A percentile compares a stretch with the other conserved stretches of the same genome.
Conservation (phyloP, 64 coral and sea anemone genomes). For the Montipora efflorescens region DNA sequence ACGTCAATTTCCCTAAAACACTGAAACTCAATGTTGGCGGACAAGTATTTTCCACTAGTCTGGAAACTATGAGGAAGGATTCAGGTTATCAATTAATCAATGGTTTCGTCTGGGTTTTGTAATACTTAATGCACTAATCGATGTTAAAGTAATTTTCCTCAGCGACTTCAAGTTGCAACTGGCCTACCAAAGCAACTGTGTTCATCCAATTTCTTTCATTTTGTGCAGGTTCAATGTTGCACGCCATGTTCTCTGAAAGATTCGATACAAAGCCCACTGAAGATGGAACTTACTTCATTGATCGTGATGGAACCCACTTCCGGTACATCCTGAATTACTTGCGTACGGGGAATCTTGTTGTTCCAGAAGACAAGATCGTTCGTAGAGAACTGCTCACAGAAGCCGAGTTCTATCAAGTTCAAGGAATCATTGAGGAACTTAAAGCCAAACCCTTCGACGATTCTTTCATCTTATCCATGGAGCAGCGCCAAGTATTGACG, state of each 20-base stretch:
- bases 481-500: not conserved
- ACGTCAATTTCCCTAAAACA: slow-evolving; percentile 24
- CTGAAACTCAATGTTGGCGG: slow-evolving; percentile 58
- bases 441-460: not conserved
- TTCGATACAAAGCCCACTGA: slow-evolving; percentile 43
- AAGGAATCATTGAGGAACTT: slow-evolving; percentile 49
- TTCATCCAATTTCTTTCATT: no score
- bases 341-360: slow-evolving; percentile 28
- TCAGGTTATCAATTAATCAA: no score
- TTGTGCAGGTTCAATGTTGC: not conserved
- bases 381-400: slow-evolving; percentile 1
- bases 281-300: slow-evolving; percentile 46
- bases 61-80: slow-evolving; percentile 49
- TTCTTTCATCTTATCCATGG: slow-evolving; percentile 25
- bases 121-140: no score
- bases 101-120: no score
- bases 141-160: no score
- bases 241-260: slow-evolving; percentile 34
- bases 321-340: not conserved
- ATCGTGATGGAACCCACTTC: slow-evolving; percentile 29
- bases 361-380: slow-evolving; percentile 20
- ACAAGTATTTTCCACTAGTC: slow-evolving; percentile 27
- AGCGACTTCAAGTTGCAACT: no score
- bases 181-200: no score
- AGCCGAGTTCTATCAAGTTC: slow-evolving; percentile 50